Conservation (phyloP, 2,888 invertebrate species). For the Cryptus armator region DNA sequence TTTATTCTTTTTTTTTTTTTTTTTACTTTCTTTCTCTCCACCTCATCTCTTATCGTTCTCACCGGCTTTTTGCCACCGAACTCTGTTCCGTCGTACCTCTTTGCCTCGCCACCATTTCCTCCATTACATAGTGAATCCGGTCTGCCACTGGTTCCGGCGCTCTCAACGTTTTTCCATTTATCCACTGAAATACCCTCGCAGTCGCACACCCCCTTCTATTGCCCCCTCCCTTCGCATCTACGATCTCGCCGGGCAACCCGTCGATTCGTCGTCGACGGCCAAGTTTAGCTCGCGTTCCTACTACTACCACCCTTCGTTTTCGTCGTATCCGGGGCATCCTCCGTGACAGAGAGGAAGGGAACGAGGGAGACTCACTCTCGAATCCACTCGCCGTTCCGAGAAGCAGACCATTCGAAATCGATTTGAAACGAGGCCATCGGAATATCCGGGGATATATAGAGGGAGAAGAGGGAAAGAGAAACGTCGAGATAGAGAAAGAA, state of each 20-base stretch:
- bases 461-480: conserved; percentile 44
- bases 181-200: conserved; percentile 20
- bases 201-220: conserved; percentile 7
- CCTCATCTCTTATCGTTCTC: conserved; percentile 37
- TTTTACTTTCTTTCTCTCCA: conserved; percentile 23
- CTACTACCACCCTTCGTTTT: conserved; percentile 15
- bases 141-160: conserved; percentile 58
- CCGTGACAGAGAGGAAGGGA: conserved; percentile 4
- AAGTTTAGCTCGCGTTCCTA: conserved; percentile 32
- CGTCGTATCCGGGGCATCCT: conserved; percentile 26
- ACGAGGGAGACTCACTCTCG: conserved; percentile 28
- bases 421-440: conserved; percentile 81
- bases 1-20: conserved; percentile 57
- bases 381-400: conserved; percentile 75
- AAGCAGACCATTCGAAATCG: conserved; percentile 81
- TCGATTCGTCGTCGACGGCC: conserved; percentile 28
- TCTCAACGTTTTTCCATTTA: conserved; percentile 66
- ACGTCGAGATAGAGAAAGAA: conserved; percentile 38
- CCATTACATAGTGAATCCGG: conserved; percentile 68
- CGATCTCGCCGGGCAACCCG: conserved; percentile 21
- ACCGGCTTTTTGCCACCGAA: conserved; percentile 10
- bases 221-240: conserved; percentile 5
- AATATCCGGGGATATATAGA: conserved; percentile 71
- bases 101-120: conserved; percentile 70
- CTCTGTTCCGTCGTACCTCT: conserved; percentile 57